Base-by-base conservation (phyloP, 1,140 invertebrate species). In the Lasioglossum albipes region DNA sequence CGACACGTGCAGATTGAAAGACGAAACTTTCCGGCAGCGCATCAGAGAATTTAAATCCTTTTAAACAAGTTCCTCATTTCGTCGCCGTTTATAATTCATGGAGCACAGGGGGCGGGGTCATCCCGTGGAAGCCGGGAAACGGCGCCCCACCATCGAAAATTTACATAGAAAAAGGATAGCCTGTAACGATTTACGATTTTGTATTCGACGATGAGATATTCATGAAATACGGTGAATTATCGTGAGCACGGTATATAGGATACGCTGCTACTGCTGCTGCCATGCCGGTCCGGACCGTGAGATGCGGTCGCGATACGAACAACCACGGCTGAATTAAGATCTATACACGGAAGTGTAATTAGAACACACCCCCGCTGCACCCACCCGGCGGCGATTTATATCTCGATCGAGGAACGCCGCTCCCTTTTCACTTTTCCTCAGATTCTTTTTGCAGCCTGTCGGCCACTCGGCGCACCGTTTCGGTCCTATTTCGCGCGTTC, bases 51-150 rank as follows among this genome's bases (percentile, higher is more conserved):
- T 82, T 78, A 77, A 81, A 85, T 84, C 75, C 65, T 83, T 81
- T 79, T 81, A 84, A 87, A 84, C 85, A 84, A 87, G 80, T 83
- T 82, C 64, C 72, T 82, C 79, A 64, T 81, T 87, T 87, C 70
- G 57, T 49, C 31, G 72, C 27, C 61, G 82, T 82, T 84, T 82
- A 84, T 86, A 84, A 87, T 84, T 87, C 82, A 85, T 82, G n/a
- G 79, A 45, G 65, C 57, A 31, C 59, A 7, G 6, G 57, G 71
- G 49, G 41, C 57, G 16, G 57, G 62, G 41, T 52, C 64, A 27
- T 61, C 68, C 3, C 12, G 57, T 68, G 52, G 62, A 79, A 83
- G 7, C 61, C 71, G 31, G 75, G 70, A 31, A 81, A 75, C 66
- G 52, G 61, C 57, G 0, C 20, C 20, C 18, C 5, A 4, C 57